Evolutionary conservation across 2,113 vertebrate genomes (phyloP).

Genomic region (Scomber scombrus): DNA sequence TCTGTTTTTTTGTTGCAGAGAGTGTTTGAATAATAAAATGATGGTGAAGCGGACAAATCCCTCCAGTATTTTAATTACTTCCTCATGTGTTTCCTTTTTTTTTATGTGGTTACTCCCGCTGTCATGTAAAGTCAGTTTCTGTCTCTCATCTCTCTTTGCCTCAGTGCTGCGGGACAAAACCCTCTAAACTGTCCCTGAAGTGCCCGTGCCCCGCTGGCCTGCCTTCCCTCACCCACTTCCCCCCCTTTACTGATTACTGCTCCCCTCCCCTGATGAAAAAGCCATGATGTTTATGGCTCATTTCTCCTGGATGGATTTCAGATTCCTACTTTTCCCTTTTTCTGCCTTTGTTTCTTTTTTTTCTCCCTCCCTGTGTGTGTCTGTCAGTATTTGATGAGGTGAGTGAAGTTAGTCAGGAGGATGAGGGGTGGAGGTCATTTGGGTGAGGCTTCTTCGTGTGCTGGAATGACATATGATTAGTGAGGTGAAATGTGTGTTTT

Average conservation of each 20-base stretch:
- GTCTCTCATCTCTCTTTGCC: constrained; percentile 12
- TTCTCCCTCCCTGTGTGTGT: constrained; percentile 26
- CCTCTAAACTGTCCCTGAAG: constrained; percentile 46
- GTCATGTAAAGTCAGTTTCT: constrained; percentile 31
- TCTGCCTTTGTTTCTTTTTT: constrained; percentile 41
- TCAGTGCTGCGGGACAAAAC: constrained; percentile 43
- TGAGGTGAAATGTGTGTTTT: constrained; percentile 53
- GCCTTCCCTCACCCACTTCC: neutral
- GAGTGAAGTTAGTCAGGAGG: constrained; percentile 48
- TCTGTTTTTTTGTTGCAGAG: neutral
- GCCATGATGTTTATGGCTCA: constrained; percentile 74
- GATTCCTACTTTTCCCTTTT: constrained; percentile 51
- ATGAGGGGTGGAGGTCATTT: constrained; percentile 3
- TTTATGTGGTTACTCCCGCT: constrained; percentile 4
- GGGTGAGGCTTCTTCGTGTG: constrained; percentile 34
- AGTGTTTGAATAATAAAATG: constrained; percentile 19
- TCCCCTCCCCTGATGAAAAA: constrained; percentile 67
- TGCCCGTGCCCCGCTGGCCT: constrained; percentile 33
- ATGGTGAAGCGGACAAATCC: constrained; percentile 10
- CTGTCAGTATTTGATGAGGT: constrained; percentile 64
- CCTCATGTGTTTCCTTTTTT: constrained; percentile 34
- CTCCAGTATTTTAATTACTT: constrained; percentile 43
- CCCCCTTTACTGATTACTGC: constrained; percentile 36
- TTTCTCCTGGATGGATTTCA: constrained; percentile 78
- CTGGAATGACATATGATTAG: constrained; percentile 54